phyloP scores from a whole-genome alignment of 2,888 invertebrate genomes.

The Silvanus unidentatus region DNA sequence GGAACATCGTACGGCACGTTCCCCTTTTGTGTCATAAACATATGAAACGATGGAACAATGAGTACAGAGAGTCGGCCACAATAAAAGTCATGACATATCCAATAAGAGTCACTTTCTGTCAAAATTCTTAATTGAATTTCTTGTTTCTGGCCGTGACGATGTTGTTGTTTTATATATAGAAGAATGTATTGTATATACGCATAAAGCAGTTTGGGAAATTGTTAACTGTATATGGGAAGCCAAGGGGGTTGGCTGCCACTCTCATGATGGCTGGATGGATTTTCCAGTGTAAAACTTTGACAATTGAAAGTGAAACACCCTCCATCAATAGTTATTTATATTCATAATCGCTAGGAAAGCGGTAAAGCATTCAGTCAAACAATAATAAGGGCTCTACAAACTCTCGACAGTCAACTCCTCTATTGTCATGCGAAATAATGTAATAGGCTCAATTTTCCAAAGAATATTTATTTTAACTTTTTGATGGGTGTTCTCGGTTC shows the following conservation, averaged over 20 bases:
- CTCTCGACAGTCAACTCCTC: background rate
- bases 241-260: no score
- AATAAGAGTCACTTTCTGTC: slow-evolving; percentile 22
- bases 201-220: no score
- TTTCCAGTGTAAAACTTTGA: background rate
- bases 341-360: slow-evolving; percentile 4
- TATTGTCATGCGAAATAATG: slow-evolving; percentile 15
- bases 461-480: slow-evolving; percentile 7
- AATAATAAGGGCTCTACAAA: slow-evolving; percentile 3
- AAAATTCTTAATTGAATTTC: slow-evolving; percentile 27
- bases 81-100: slow-evolving; percentile 27
- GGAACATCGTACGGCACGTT: slow-evolving; percentile 8
- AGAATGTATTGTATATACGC: no score
- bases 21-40: slow-evolving; percentile 21
- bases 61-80: slow-evolving; percentile 17
- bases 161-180: no score
- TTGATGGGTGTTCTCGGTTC: no score
- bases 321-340: slow-evolving; percentile 5
- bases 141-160: background rate
- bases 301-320: slow-evolving; percentile 3
- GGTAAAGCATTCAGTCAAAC: slow-evolving; percentile 2
- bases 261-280: background rate
- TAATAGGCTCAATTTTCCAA: slow-evolving; percentile 17
- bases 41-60: slow-evolving; percentile 16
- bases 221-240: no score